A percentile compares a stretch with the other conserved stretches of the same genome.
phyloP scores from a whole-genome alignment of 2,113 vertebrate species.

The Rhynchomys soricoides region DNA sequence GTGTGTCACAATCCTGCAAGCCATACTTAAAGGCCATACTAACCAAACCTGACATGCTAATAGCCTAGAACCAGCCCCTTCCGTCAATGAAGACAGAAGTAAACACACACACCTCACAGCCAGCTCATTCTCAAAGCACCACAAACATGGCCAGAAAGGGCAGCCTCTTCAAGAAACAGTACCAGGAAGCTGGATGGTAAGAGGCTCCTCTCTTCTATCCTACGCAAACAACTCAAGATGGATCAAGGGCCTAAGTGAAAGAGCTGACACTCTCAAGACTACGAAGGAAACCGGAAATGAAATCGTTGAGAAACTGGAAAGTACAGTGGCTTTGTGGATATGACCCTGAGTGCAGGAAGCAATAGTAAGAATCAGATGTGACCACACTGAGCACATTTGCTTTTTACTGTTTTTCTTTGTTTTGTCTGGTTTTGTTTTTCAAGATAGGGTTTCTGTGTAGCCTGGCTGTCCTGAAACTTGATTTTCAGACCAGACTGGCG shows the following conservation, averaged over 20 bases:
- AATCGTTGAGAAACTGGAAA: not conserved
- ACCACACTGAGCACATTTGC: not conserved
- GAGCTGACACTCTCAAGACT: not conserved
- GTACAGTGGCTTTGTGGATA: not conserved
- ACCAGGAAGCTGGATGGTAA: not conserved
- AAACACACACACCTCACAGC: not conserved
- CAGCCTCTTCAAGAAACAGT: not conserved
- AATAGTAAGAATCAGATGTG: not conserved
- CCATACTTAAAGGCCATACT: not conserved
- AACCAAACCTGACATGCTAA: not conserved
- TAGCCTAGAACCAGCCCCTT: not conserved
- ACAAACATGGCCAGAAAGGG: not conserved
- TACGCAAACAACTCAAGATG: not conserved
- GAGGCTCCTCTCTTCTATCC: not conserved
- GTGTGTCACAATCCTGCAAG: not conserved
- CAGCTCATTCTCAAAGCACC: not conserved
- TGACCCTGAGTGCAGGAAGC: not conserved
- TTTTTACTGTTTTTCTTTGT: not conserved
- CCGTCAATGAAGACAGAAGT: not conserved
- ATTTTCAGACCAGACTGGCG: not conserved
- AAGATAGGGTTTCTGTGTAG: not conserved
- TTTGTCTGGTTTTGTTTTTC: not conserved
- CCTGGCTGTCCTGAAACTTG: not conserved
- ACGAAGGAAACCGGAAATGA: not conserved
- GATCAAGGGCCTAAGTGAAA: not conserved